Evolutionary conservation across 2,797 vertebrate species (phyloP), one percentile per base, ranked within the genome.

Genomic region (Brachyalestes nurse): DNA sequence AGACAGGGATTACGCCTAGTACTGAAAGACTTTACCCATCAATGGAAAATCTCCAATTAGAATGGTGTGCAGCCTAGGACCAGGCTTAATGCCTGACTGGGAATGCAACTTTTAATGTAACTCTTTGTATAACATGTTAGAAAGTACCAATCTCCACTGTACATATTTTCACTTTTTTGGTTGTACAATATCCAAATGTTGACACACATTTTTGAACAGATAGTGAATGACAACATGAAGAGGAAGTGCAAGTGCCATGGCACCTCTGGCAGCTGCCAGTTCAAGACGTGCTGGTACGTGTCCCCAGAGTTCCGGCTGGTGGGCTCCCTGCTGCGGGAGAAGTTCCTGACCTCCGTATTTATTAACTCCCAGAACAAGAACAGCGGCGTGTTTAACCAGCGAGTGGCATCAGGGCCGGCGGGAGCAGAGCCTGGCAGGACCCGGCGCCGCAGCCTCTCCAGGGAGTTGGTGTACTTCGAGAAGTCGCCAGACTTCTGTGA

Each of bases 401-500:
- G 95, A 91, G 92, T 73, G 90, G 92, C 60, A 0, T 40, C 75
- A 14, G 89, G 78, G 0, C 77, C 87, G 13, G 83, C 62, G 10
- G 17, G 88, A 1, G 87, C 82, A 19, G 90, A 88, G 45, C 76
- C 83, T 45, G 83, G 76, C 13, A 88, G 90, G 78, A 87, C 89
- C 0, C 91, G 88, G 5, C 93, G 95, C 1, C 91, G 93, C 21
- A 94, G 92, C 71, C 92, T 98, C 81, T 94, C 95, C 51, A 92
- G 95, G 77, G 96, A 97, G 88, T 91, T 98, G 83, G 96, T 98
- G 78, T 98, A 95, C 89, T 98, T 97, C 60, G 97, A 98, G 90
- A 97, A 97, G 87, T 97, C 97, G 0, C 97, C 97, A 0, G 96
- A 97, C 83, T 98, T 97, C 89, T 98, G 97, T 12, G 97, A 98